Percentiles rank a stretch among this genome's conserved stretches.
These are phyloP conservation scores for Eupithecia inturbata DNA, from an alignment of 2,888 invertebrate genomes.

Conservation along the genomic window DNA sequence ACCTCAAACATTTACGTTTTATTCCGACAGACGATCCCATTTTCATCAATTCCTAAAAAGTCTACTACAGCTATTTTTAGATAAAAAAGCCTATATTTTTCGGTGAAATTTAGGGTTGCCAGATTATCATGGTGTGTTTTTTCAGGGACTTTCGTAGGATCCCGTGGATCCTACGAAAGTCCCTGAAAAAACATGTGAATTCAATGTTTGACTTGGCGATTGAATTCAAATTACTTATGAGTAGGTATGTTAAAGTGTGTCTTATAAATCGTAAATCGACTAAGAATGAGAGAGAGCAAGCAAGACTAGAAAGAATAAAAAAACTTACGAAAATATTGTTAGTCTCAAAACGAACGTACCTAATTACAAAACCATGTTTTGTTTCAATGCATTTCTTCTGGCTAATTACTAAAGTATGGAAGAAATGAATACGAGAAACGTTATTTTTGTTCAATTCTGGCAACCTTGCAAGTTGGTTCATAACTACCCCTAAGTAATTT, in stretches of 20 bases:
- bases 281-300: too few relatives aligned
- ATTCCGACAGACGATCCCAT: conserved; percentile 15
- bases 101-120: conserved; percentile 16
- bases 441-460: not conserved
- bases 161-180: not conserved
- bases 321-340: not conserved
- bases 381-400: too few relatives aligned
- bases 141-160: too few relatives aligned
- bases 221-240: not conserved
- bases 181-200: not conserved
- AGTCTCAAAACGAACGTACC: not conserved
- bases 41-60: conserved; percentile 22
- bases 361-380: too few relatives aligned
- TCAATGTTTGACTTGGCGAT: not conserved
- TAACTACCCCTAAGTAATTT: conserved; percentile 65
- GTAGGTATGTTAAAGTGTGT: not conserved
- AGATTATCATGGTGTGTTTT: not conserved
- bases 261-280: not conserved
- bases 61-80: conserved; percentile 24
- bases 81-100: conserved; percentile 19
- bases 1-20: conserved; percentile 23
- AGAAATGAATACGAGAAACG: not conserved
- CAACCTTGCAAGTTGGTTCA: conserved; percentile 13
- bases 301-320: not conserved
- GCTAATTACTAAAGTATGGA: not conserved